phyloP scores from a whole-genome alignment of 2,888 invertebrate genomes.

The Harpalus rubripes region DNA sequence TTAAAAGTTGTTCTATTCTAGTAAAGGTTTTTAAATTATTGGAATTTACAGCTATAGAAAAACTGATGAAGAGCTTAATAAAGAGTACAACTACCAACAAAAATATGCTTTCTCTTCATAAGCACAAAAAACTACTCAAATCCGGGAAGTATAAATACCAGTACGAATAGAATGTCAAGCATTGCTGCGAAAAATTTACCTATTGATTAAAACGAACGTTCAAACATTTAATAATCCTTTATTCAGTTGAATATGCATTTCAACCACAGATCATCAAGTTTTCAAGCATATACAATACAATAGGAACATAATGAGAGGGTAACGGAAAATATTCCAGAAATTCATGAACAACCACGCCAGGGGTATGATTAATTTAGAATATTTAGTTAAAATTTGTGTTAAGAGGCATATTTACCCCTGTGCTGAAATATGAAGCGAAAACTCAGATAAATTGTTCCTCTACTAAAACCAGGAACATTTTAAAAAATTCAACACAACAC shows the following conservation, averaged over 20 bases:
- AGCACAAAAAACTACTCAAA: not conserved
- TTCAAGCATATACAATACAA: too few species aligned
- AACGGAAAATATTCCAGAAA: too few species aligned
- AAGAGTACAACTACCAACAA: not conserved
- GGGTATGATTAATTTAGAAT: too few species aligned
- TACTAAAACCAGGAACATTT: too few species aligned
- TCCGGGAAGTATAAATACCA: not conserved
- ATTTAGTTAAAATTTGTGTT: too few species aligned
- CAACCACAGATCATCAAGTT: not conserved
- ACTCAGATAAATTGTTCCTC: too few species aligned
- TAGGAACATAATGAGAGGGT: too few species aligned
- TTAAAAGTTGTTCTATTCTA: not conserved
- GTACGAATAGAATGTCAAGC: not conserved
- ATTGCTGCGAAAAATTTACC: not conserved
- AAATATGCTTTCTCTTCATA: not conserved
- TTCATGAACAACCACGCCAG: too few species aligned
- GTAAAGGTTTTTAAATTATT: not conserved
- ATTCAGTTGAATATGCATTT: not conserved
- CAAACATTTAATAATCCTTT: slow-evolving; percentile 12
- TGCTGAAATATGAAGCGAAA: too few species aligned
- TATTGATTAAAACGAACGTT: not conserved
- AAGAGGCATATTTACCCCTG: too few species aligned
- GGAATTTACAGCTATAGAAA: not conserved
- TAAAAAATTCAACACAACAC: too few species aligned
- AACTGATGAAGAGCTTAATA: not conserved